Conservation (phyloP, 2,113 vertebrate species). For the Caloenas nicobarica region DNA sequence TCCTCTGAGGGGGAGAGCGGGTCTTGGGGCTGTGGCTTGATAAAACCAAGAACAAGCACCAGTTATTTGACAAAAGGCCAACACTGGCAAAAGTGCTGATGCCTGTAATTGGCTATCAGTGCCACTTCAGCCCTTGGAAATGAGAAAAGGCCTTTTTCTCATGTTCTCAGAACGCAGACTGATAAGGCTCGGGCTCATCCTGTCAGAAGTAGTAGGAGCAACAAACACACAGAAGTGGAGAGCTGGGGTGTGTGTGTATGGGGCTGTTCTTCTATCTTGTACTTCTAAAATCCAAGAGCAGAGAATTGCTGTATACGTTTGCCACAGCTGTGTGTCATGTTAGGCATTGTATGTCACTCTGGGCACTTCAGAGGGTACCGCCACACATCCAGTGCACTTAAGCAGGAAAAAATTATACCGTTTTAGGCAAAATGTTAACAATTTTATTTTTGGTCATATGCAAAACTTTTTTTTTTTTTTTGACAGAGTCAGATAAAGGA, state of each 20-base stretch:
- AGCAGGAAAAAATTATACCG: background rate
- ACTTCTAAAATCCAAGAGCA: background rate
- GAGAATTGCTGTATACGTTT: background rate
- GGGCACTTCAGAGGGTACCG: background rate
- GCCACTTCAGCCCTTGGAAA: background rate
- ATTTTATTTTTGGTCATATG: background rate
- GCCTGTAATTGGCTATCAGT: background rate
- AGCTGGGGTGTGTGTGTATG: no score
- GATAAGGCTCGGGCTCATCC: background rate
- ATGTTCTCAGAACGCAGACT: background rate
- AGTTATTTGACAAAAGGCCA: background rate
- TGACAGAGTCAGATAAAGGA: background rate
- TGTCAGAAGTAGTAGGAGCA: background rate
- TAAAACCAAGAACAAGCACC: background rate
- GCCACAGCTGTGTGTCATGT: background rate
- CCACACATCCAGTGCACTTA: background rate
- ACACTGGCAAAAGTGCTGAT: background rate
- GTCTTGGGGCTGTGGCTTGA: no score
- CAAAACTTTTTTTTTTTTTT: background rate
- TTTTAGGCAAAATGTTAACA: background rate
- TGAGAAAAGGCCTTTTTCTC: background rate
- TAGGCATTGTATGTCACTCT: background rate
- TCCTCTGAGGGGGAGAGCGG: background rate
- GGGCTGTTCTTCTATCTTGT: background rate
- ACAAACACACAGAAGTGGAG: no score